Conservation (phyloP, 1,140 invertebrate genomes). For the Nautilus pompilius region DNA sequence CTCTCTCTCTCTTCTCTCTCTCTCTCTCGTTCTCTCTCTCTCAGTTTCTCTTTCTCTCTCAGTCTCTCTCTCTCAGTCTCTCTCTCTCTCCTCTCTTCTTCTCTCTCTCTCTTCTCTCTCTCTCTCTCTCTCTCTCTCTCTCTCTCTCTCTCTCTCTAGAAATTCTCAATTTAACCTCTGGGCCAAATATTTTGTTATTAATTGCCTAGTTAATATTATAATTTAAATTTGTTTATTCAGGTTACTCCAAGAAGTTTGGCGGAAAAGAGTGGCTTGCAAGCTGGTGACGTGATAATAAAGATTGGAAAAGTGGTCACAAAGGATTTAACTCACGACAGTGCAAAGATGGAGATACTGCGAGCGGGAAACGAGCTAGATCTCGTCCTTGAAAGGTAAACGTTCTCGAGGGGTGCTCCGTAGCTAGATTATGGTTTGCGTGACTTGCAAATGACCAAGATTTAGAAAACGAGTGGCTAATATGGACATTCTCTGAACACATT, state of each 20-base stretch:
- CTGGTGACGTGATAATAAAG: slow-evolving; percentile 50
- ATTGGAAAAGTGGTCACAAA: slow-evolving; percentile 45
- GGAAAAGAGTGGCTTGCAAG: slow-evolving; percentile 36
- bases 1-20: not conserved
- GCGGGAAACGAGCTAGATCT: slow-evolving; percentile 54
- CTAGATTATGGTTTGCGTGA: too few relatives aligned
- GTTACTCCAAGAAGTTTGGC: slow-evolving; percentile 51
- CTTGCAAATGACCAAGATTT: too few relatives aligned
- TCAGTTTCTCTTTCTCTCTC: not conserved
- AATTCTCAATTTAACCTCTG: not conserved
- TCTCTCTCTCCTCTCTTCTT: not conserved
- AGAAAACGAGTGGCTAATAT: too few relatives aligned
- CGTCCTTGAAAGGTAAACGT: slow-evolving; percentile 45
- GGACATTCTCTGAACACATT: too few relatives aligned
- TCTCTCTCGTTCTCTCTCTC: not conserved
- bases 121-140: not conserved
- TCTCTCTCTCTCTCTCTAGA: not conserved
- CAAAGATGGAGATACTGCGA: slow-evolving; percentile 54
- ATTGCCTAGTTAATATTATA: not conserved
- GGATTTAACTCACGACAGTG: slow-evolving; percentile 47
- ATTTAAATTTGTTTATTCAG: slow-evolving; percentile 21
- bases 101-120: not conserved
- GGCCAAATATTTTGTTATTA: not conserved
- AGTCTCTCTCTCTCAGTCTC: not conserved
- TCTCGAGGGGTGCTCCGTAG: too few relatives aligned